A percentile compares a stretch with the other conserved stretches of the same genome.
Conservation (phyloP, 2,888 invertebrate species). For the Drosophila helvetica region DNA sequence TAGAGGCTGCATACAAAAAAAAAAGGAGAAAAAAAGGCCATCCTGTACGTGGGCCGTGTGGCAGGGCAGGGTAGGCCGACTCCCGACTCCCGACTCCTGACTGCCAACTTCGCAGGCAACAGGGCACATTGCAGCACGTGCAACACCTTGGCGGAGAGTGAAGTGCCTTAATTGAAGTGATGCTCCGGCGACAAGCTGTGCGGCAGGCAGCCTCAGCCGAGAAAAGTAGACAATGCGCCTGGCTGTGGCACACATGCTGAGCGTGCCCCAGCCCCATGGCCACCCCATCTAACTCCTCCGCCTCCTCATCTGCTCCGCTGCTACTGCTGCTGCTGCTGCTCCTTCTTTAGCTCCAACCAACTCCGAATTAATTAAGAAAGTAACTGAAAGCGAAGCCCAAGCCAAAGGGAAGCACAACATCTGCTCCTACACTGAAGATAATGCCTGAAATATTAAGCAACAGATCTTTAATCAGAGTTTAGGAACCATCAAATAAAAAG, state of each 20-base stretch:
- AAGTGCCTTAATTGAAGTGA: constrained; percentile 73
- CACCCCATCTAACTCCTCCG: neutral
- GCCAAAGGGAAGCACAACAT: constrained; percentile 29
- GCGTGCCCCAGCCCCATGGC: constrained; percentile 3
- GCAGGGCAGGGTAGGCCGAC: constrained; percentile 5
- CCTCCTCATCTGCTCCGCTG: neutral
- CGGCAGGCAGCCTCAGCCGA: neutral
- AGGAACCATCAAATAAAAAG: no score
- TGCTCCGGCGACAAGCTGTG: constrained; percentile 55
- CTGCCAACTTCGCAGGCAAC: constrained; percentile 9
- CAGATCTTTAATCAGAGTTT: no score
- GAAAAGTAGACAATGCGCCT: constrained; percentile 26
- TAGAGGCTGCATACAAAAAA: constrained; percentile 43
- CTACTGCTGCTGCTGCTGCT: no score
- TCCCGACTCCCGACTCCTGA: neutral
- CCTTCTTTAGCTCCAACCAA: constrained; percentile 16
- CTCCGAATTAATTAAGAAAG: constrained; percentile 70
- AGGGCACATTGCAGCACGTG: constrained; percentile 52
- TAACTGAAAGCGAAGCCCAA: constrained; percentile 42
- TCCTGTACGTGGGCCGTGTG: constrained; percentile 4
- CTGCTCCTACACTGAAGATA: constrained; percentile 12
- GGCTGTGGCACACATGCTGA: constrained; percentile 19
- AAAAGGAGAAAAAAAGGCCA: constrained; percentile 26
- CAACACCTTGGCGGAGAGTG: constrained; percentile 50
- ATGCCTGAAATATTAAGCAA: no score